These are phyloP conservation scores for Porites lutea DNA, from an alignment of 64 coral and sea anemone species.

Conservation along the genomic window DNA sequence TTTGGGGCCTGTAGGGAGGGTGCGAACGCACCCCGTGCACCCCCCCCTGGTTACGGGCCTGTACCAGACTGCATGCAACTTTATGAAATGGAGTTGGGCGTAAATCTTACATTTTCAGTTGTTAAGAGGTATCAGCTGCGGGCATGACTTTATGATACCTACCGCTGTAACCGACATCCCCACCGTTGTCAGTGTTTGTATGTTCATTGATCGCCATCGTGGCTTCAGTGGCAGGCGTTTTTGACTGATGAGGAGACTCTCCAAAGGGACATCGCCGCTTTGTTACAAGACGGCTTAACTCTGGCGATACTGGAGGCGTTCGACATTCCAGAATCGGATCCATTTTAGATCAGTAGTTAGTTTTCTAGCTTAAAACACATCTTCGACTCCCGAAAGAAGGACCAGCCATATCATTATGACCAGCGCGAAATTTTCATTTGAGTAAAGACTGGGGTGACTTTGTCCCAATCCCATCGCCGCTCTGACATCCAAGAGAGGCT, in stretches of 20 bases:
- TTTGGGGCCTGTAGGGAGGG: no score
- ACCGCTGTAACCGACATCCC: neutral
- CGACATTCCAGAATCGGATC: constrained; percentile 47
- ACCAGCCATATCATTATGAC: no score
- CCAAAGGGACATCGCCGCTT: constrained; percentile 96
- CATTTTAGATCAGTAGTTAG: neutral
- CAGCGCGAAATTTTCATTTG: no score
- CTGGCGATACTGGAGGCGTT: constrained; percentile 69
- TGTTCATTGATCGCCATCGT: neutral
- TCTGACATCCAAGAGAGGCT: constrained; percentile 11
- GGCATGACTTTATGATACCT: neutral
- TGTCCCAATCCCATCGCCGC: neutral
- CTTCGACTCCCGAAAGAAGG: neutral
- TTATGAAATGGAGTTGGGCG: no score
- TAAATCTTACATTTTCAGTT: no score
- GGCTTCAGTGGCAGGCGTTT: constrained; percentile 45
- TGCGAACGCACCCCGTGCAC: no score
- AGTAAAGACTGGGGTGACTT: neutral
- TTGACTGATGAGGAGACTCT: constrained; percentile 76
- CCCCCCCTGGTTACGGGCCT: no score
- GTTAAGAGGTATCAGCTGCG: no score
- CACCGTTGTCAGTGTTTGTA: neutral
- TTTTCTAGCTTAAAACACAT: neutral
- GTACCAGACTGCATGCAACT: no score
- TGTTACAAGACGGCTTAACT: constrained; percentile 73